Conservation (phyloP, 2,797 vertebrate species). For the Nyctalus aviator region DNA sequence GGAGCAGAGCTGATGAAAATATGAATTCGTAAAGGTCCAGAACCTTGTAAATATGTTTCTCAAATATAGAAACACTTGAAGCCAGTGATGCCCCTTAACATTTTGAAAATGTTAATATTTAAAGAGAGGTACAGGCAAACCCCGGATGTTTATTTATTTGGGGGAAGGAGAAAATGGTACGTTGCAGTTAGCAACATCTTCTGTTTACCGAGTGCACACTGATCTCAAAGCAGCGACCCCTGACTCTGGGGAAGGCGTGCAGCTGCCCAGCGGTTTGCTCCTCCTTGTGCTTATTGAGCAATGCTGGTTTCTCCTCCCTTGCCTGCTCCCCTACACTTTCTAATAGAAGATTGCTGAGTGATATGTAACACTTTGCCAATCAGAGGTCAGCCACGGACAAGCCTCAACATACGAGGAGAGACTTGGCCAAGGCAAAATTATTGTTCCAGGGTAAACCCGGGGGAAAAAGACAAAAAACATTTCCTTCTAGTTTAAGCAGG, state of each 20-base stretch:
- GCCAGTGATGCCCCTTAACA: background rate
- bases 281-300: background rate
- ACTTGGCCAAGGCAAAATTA: background rate
- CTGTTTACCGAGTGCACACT: background rate
- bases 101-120: slow-evolving; percentile 42
- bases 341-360: slow-evolving; percentile 23
- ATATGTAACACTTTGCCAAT: background rate
- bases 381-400: background rate
- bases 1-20: background rate
- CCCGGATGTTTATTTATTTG: background rate
- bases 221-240: background rate
- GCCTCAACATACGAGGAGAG: background rate
- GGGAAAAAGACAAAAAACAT: background rate
- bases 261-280: background rate
- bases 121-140: background rate
- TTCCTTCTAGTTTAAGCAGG: background rate
- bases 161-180: background rate
- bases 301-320: background rate
- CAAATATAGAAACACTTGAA: slow-evolving; percentile 21
- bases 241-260: background rate
- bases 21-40: background rate
- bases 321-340: background rate
- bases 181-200: background rate
- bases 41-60: background rate
- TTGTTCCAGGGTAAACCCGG: background rate